A percentile compares a stretch with the other conserved stretches of the same genome.
Conservation (phyloP, 1,140 invertebrate species). For the Drosophila obscura region DNA sequence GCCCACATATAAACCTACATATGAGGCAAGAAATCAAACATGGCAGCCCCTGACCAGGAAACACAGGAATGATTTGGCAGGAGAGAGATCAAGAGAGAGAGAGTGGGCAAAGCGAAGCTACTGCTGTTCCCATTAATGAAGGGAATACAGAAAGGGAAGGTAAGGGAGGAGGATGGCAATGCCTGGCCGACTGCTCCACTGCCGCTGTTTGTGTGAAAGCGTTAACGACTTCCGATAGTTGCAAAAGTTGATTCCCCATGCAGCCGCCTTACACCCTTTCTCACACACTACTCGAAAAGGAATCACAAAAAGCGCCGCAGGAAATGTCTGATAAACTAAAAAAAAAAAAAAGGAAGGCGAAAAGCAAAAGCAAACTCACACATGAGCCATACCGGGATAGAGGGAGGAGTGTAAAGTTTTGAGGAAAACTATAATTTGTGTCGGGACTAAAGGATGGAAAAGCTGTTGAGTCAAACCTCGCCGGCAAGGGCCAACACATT, state of each 20-base stretch:
- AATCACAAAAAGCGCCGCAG: slow-evolving; percentile 61
- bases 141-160: not conserved
- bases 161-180: slow-evolving; percentile 15
- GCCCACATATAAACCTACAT: slow-evolving; percentile 77
- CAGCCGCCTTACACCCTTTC: not conserved
- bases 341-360: slow-evolving; percentile 38
- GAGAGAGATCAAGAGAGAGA: slow-evolving; percentile 2
- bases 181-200: slow-evolving; percentile 15
- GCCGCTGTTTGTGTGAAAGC: slow-evolving; percentile 57
- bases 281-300: slow-evolving; percentile 25
- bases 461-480: slow-evolving; percentile 35
- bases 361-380: slow-evolving; percentile 17
- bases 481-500: slow-evolving; percentile 23
- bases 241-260: slow-evolving; percentile 55
- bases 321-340: slow-evolving; percentile 75
- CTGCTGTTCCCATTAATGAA: slow-evolving; percentile 58
- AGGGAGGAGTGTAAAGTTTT: slow-evolving; percentile 19
- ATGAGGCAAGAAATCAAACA: slow-evolving; percentile 79
- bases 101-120: slow-evolving; percentile 16
- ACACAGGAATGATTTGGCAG: slow-evolving; percentile 25
- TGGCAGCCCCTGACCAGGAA: slow-evolving; percentile 64
- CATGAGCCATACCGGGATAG: slow-evolving; percentile 16
- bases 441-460: no score
- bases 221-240: slow-evolving; percentile 80
- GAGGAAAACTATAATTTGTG: not conserved